Conservation (phyloP, 2,888 invertebrate genomes). For the Chorisops tibialis region DNA sequence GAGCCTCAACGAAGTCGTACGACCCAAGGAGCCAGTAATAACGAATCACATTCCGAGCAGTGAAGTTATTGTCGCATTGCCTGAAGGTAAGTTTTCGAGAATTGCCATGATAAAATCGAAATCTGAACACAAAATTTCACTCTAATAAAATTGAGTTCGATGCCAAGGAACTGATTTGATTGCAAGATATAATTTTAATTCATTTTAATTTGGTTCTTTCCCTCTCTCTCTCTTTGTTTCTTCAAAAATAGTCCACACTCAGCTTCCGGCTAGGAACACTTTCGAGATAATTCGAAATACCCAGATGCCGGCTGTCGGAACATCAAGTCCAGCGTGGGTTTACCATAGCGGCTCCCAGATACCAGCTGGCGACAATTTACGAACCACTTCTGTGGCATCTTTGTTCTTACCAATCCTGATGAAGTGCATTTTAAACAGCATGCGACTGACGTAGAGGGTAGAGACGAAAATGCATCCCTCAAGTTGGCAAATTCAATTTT, state of each 20-base stretch:
- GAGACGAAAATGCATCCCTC: no score
- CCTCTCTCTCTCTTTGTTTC: no score
- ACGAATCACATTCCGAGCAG: slow-evolving; percentile 50
- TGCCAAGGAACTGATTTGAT: no score
- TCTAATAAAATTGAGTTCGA: no score
- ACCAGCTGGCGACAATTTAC: slow-evolving; percentile 31
- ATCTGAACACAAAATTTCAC: no score
- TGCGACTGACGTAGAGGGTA: slow-evolving; percentile 17
- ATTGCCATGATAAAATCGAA: no score
- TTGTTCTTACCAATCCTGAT: slow-evolving; percentile 29
- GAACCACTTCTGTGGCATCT: slow-evolving; percentile 33
- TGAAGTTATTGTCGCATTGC: slow-evolving; percentile 40
- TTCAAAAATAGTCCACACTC: slow-evolving; percentile 43
- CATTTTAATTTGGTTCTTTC: no score
- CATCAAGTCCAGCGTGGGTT: slow-evolving; percentile 47
- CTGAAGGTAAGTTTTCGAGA: slow-evolving; percentile 41
- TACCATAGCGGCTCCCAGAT: slow-evolving; percentile 40
- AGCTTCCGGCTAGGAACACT: slow-evolving; percentile 45
- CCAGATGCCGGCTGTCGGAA: slow-evolving; percentile 42
- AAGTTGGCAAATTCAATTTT: no score
- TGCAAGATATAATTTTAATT: no score
- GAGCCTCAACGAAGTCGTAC: slow-evolving; percentile 51
- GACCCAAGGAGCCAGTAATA: slow-evolving; percentile 49
- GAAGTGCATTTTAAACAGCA: slow-evolving; percentile 30
- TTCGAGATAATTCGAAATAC: slow-evolving; percentile 44